Evolutionary conservation across 1,140 invertebrate genomes (phyloP).

Genomic region (Reticulitermes speratus): DNA sequence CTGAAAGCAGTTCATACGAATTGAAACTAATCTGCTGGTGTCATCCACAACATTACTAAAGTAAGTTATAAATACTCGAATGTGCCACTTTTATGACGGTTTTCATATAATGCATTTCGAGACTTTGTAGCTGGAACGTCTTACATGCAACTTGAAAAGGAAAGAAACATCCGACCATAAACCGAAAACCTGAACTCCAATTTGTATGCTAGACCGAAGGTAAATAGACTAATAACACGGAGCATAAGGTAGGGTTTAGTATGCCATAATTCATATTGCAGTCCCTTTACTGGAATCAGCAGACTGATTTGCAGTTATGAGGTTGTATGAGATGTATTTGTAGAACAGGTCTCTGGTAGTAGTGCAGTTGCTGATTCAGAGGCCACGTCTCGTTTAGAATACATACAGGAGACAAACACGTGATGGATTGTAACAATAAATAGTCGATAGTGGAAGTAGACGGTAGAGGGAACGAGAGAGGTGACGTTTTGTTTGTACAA

Average conservation of each 20-base stretch:
- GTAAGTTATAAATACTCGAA: too few relatives aligned
- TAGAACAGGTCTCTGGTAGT: too few relatives aligned
- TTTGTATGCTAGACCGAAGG: too few relatives aligned
- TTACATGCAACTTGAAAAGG: too few relatives aligned
- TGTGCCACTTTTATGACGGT: too few relatives aligned
- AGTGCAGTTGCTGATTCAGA: background rate
- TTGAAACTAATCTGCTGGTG: too few relatives aligned
- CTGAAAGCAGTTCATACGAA: too few relatives aligned
- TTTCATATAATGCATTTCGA: too few relatives aligned
- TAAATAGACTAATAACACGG: background rate
- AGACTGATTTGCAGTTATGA: background rate
- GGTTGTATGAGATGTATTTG: background rate
- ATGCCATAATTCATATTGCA: background rate
- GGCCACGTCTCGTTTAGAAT: background rate
- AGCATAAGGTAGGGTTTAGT: background rate
- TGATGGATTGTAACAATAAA: conserved; percentile 16
- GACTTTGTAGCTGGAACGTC: too few relatives aligned
- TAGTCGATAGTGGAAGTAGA: background rate
- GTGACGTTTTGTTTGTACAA: background rate
- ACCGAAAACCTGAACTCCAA: too few relatives aligned
- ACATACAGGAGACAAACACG: background rate
- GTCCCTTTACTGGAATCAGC: background rate
- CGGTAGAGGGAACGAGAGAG: background rate
- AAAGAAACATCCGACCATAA: too few relatives aligned
- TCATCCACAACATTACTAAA: too few relatives aligned